Percentiles rank a stretch among this genome's conserved stretches.
These are phyloP conservation scores for Philonicus albiceps DNA, from an alignment of 2,888 invertebrate species.

Conservation along the genomic window DNA sequence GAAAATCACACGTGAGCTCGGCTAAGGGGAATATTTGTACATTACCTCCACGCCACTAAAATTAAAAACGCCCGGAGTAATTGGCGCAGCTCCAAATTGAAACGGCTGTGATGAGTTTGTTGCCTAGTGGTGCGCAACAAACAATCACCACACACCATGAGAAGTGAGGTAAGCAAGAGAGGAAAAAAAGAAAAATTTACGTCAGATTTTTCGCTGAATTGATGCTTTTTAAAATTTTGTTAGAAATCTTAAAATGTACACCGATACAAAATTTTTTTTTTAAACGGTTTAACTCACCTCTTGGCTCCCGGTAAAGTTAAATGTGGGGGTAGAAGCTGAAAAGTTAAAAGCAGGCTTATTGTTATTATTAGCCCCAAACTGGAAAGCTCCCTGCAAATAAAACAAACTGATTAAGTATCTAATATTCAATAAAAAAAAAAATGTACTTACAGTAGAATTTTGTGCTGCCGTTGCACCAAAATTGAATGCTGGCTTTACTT, in stretches of 20 bases:
- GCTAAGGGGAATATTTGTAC: constrained; percentile 39
- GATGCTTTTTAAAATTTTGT: neutral
- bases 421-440: neutral
- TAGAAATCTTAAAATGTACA: neutral
- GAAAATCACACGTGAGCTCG: neutral
- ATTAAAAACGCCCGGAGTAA: constrained; percentile 56
- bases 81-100: constrained; percentile 56
- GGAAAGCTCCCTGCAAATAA: constrained; percentile 49
- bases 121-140: constrained; percentile 36
- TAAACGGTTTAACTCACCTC: constrained; percentile 41
- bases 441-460: neutral
- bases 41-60: constrained; percentile 54
- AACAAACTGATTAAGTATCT: neutral
- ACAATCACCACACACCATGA: neutral
- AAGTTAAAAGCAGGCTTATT: constrained; percentile 49
- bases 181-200: neutral
- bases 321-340: constrained; percentile 44
- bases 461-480: constrained; percentile 49
- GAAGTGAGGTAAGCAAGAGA: neutral
- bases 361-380: constrained; percentile 50
- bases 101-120: constrained; percentile 54
- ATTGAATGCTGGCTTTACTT: constrained; percentile 53
- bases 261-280: neutral
- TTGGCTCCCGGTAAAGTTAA: constrained; percentile 45
- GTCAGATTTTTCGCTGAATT: neutral